These are phyloP conservation scores for Caiman crocodilus DNA, from an alignment of 2,797 vertebrate species.

Conservation along the genomic window DNA sequence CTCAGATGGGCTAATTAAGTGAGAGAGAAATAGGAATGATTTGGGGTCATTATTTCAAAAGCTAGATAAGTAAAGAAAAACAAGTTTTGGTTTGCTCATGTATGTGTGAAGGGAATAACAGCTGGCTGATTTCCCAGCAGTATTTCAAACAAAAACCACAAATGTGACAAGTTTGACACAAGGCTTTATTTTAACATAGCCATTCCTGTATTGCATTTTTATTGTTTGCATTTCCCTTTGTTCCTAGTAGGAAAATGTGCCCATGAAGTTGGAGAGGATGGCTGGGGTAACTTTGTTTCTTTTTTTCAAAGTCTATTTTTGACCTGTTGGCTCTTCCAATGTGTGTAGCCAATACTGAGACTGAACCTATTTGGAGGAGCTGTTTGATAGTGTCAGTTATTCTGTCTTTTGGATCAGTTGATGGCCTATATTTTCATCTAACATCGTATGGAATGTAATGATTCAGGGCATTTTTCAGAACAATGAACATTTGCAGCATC, in stretches of 20 bases:
- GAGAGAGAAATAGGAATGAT: neutral
- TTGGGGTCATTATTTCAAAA: neutral
- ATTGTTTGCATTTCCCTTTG: accelerated
- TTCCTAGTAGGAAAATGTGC: neutral
- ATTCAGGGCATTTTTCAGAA: neutral
- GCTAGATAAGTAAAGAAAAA: neutral
- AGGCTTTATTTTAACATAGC: neutral
- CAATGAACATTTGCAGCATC: neutral
- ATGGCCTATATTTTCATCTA: neutral
- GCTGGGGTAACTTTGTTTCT: neutral
- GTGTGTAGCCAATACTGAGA: neutral
- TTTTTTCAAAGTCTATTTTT: neutral
- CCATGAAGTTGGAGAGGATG: neutral
- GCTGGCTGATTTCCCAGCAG: neutral
- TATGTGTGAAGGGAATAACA: neutral
- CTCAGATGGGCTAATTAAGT: neutral
- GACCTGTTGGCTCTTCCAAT: neutral
- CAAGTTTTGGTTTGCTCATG: neutral
- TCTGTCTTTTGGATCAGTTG: neutral
- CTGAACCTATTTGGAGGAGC: neutral
- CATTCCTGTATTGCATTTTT: neutral
- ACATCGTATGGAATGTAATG: neutral
- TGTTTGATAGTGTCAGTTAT: accelerated
- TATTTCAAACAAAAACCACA: neutral
- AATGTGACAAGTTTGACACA: neutral